Conservation (phyloP, 2,888 invertebrate species). For the Oligia latruncula region DNA sequence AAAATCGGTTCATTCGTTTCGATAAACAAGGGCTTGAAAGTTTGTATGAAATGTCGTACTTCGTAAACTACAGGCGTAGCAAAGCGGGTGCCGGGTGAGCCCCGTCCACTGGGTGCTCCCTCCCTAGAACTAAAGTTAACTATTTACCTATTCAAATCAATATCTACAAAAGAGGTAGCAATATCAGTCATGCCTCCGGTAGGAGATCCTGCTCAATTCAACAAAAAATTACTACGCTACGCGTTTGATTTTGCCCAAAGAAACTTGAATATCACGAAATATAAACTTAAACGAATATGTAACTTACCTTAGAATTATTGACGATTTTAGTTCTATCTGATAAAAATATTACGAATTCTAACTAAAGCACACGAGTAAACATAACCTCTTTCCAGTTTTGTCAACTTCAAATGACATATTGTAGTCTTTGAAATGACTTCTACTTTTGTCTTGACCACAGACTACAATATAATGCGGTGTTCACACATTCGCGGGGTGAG, state of each 20-base stretch:
- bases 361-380: constrained; percentile 52
- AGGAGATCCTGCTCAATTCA: background rate
- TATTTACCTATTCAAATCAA: background rate
- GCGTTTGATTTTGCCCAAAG: background rate
- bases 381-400: constrained; percentile 36
- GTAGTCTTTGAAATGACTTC: too few relatives aligned
- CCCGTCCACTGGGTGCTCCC: background rate
- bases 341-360: constrained; percentile 1
- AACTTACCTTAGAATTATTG: background rate
- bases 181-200: background rate
- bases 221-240: background rate
- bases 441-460: too few relatives aligned
- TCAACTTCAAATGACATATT: too few relatives aligned
- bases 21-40: too few relatives aligned
- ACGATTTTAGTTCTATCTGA: background rate
- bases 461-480: too few relatives aligned
- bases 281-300: background rate
- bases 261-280: background rate
- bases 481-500: too few relatives aligned
- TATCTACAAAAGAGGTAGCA: background rate
- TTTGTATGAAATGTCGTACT: too few relatives aligned
- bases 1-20: too few relatives aligned
- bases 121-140: constrained; percentile 3
- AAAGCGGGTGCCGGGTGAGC: background rate
- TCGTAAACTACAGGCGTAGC: background rate